A percentile compares a stretch with the other conserved stretches of the same genome.
Evolutionary conservation across 1,140 invertebrate genomes (phyloP).

Genomic region (Sipha flava): DNA sequence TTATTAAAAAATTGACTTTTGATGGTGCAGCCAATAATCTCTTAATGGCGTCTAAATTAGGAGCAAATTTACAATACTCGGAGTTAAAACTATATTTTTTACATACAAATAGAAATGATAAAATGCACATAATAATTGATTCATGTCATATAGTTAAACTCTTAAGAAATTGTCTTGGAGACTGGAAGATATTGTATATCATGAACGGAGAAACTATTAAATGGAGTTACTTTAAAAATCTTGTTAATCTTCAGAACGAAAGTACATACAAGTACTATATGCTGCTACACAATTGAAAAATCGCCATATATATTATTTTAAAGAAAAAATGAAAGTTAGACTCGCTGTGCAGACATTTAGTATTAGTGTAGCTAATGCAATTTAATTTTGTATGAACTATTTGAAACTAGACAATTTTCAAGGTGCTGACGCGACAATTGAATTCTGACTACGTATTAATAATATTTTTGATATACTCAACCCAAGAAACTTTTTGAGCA

Average conservation of each 20-base stretch:
- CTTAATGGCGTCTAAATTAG: constrained; percentile 35
- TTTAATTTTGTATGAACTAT: too few relatives aligned
- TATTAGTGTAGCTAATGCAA: neutral
- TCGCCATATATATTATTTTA: constrained; percentile 34
- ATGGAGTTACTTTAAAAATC: neutral
- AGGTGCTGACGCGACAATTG: too few relatives aligned
- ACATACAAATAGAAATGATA: neutral
- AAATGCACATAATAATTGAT: constrained; percentile 37
- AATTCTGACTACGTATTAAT: too few relatives aligned
- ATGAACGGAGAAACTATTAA: too few relatives aligned
- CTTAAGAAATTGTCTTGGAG: neutral
- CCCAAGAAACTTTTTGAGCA: too few relatives aligned
- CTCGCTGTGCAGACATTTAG: constrained; percentile 38
- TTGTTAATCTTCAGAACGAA: neutral
- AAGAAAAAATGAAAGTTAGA: constrained; percentile 39
- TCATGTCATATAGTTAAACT: constrained; percentile 35
- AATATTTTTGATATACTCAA: too few relatives aligned
- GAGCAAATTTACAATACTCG: neutral
- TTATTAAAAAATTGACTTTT: constrained; percentile 40
- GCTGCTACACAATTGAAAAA: constrained; percentile 38
- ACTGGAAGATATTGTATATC: neutral
- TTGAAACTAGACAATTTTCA: too few relatives aligned
- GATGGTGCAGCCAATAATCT: constrained; percentile 40
- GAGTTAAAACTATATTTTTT: neutral
- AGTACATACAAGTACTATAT: constrained; percentile 36